Evolutionary conservation across 1,140 invertebrate species (phyloP).

Genomic region (Adoxophyes honmai): DNA sequence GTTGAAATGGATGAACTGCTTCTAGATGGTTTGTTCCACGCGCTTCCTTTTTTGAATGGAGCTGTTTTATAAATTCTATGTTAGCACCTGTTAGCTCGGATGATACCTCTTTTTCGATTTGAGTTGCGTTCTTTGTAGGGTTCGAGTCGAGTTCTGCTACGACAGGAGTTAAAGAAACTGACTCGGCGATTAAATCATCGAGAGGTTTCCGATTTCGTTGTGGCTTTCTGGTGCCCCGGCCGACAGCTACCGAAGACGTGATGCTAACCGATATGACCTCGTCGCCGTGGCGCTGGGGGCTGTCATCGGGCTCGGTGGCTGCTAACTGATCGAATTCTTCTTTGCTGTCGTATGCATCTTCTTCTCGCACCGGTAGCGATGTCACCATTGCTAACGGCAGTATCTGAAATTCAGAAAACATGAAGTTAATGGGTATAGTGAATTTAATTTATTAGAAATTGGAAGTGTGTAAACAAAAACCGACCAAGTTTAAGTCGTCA

Average conservation of each 20-base stretch:
- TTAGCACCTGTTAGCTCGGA: constrained; percentile 55
- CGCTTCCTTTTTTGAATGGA: constrained; percentile 61
- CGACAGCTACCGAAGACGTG: constrained; percentile 72
- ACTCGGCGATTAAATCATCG: constrained; percentile 7
- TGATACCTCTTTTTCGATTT: constrained; percentile 26
- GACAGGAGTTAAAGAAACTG: background rate
- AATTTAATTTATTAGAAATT: no score
- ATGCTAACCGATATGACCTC: constrained; percentile 74
- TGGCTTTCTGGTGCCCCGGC: constrained; percentile 44
- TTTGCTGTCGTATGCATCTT: constrained; percentile 2
- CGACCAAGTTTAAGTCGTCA: no score
- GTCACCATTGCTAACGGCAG: constrained; percentile 43
- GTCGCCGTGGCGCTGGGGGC: constrained; percentile 35
- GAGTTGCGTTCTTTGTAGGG: background rate
- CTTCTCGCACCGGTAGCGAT: constrained; percentile 36
- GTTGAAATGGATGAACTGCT: constrained; percentile 38
- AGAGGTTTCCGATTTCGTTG: constrained; percentile 18
- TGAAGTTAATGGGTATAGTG: background rate
- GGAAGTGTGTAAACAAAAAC: no score
- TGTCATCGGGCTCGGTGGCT: constrained; percentile 29
- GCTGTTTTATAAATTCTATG: constrained; percentile 63
- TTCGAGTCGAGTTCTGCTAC: background rate
- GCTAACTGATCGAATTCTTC: constrained; percentile 3
- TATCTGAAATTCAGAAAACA: constrained; percentile 53
- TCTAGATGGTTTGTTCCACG: constrained; percentile 40